Base-by-base conservation (phyloP, 2,888 invertebrate species). In the Aleiodes alternator region DNA sequence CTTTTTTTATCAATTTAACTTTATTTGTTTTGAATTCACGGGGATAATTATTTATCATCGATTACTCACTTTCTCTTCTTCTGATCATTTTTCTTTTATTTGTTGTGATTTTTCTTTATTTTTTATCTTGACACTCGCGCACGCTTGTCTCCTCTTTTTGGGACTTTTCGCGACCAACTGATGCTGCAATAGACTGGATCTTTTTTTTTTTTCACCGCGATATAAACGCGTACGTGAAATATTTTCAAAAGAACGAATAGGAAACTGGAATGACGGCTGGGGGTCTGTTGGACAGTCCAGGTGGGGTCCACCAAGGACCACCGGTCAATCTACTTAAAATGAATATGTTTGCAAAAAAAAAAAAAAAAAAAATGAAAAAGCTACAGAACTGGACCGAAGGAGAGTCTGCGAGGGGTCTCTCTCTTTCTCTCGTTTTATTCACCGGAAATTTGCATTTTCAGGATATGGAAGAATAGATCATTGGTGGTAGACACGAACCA, bases 221-320 rank as follows among this genome's bases (percentile, higher is more conserved):
- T 43, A 43, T 43, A 43, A 34, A 34, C 34, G 38, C 38, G 38
- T 8, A 8, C 43, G 43, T 43, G 31, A 76, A 88, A 86, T 86
- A 87, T 87, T 83, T 87, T 23, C 23, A 23, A 23, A 86, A 84
- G 79, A 74, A 71, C 69, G 71, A 69, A 78, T 64, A 79, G 56
- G 80, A 85, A 88, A 88, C 86, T 82, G 80, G 88, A 86, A 84
- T 84, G 78, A 86, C 86, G 84, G 84, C 85, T 88, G 89, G 89
- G 88, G 89, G 89, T 88, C 88, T 81, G 59, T 72, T 55, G 77
- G 78, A 23, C 31, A 77, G 86, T 86, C 89, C 89, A 89, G 89
- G 89, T 89, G 89, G 89, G 89, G 88, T 88, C 87, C 75, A 61
- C 55, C 55, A 56, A 43, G 69, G 48, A 16, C 82, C 86, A 88